Percentiles rank a stretch among this genome's conserved stretches.
Conservation (phyloP, 2,888 invertebrate species). For the Palloptera scutellata region DNA sequence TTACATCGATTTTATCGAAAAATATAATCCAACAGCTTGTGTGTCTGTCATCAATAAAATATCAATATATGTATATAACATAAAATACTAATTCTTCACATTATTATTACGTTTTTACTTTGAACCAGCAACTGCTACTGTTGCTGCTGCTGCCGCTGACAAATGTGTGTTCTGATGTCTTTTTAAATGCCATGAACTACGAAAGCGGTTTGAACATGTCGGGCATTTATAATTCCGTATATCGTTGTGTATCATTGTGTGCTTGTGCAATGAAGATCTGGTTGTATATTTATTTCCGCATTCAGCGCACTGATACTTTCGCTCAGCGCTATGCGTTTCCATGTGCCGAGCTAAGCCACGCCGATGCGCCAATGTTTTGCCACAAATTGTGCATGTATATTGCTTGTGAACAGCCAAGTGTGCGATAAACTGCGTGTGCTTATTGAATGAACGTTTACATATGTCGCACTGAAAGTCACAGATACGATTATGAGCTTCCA, state of each 20-base stretch:
- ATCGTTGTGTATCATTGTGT: constrained; percentile 21
- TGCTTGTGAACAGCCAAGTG: constrained; percentile 10
- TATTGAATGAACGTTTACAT: constrained; percentile 15
- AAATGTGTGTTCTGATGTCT: constrained; percentile 25
- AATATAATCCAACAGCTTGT: too few relatives aligned
- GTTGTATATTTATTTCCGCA: constrained; percentile 20
- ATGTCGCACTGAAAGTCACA: constrained; percentile 13
- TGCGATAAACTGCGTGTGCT: not conserved
- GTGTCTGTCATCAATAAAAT: too few relatives aligned
- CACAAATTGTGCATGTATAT: constrained; percentile 6
- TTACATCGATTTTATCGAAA: too few relatives aligned
- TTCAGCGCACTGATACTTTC: constrained; percentile 17
- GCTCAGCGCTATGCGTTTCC: not conserved
- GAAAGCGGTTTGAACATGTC: constrained; percentile 21
- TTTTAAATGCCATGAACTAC: constrained; percentile 26
- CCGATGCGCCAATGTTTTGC: not conserved
- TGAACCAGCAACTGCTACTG: too few relatives aligned
- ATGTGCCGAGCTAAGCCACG: constrained; percentile 14
- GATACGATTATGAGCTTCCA: not conserved
- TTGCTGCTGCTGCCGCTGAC: not conserved
- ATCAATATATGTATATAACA: too few relatives aligned
- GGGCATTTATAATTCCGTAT: constrained; percentile 18
- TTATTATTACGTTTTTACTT: too few relatives aligned
- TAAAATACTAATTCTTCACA: too few relatives aligned
- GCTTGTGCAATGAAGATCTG: constrained; percentile 16